These are phyloP conservation scores for Apostichopus californicus DNA, from an alignment of 35 echinoderm and acorn worm genomes.

Conservation along the genomic window DNA sequence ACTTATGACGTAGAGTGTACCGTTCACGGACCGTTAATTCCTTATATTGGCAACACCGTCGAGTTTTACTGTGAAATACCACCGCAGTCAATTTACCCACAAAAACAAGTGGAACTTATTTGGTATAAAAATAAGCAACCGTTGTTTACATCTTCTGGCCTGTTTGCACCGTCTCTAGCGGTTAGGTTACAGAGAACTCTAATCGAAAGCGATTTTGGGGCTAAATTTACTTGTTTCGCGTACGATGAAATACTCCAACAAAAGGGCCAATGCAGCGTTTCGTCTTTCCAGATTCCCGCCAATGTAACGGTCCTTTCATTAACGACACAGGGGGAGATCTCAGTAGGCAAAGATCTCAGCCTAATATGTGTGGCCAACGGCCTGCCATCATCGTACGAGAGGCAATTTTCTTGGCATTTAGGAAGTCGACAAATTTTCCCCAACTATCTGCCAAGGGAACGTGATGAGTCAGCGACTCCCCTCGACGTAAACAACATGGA, in stretches of 20 bases:
- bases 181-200: conserved; percentile 40
- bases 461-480: conserved; percentile 19
- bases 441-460: background rate
- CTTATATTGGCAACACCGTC: conserved; percentile 39
- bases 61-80: conserved; percentile 57
- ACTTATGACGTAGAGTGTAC: conserved; percentile 28
- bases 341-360: background rate
- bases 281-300: conserved; percentile 18
- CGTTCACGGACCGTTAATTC: conserved; percentile 33
- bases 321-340: conserved; percentile 13
- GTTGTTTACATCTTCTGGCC: conserved; percentile 36
- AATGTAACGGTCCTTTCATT: conserved; percentile 40
- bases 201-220: conserved; percentile 56
- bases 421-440: conserved; percentile 18
- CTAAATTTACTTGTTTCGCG: conserved; percentile 34
- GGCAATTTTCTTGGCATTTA: conserved; percentile 48
- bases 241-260: background rate
- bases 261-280: conserved; percentile 52
- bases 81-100: conserved; percentile 44
- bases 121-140: conserved; percentile 35
- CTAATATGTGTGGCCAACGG: conserved; percentile 25
- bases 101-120: conserved; percentile 52
- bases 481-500: conserved; percentile 27
- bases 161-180: conserved; percentile 37
- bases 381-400: background rate